Conservation (phyloP, 1,140 invertebrate species). For the Asobara japonica region DNA sequence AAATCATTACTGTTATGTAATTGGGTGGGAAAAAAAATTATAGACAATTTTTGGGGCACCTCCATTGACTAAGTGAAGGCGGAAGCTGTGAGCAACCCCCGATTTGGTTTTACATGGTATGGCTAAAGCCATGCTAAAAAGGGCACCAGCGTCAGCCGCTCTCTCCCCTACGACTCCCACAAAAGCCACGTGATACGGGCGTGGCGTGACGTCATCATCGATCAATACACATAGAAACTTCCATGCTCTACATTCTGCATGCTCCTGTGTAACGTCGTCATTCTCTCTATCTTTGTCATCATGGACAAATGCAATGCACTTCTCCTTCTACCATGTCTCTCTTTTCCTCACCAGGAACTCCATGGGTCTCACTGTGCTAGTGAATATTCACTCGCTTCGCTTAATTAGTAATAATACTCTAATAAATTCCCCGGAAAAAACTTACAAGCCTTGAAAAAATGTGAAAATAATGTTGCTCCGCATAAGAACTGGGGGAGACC, state of each 20-base stretch:
- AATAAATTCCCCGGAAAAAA: no score
- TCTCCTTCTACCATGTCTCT: slow-evolving; percentile 32
- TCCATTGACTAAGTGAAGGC: not conserved
- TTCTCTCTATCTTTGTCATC: not conserved
- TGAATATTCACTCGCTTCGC: no score
- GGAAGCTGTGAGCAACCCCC: slow-evolving; percentile 22
- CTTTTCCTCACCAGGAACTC: no score
- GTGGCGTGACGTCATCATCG: slow-evolving; percentile 64
- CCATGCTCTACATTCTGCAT: slow-evolving; percentile 26
- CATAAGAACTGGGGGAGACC: no score
- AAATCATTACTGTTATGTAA: no score
- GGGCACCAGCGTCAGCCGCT: slow-evolving; percentile 42
- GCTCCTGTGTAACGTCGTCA: not conserved
- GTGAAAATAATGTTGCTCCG: no score
- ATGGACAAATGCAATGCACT: slow-evolving; percentile 5
- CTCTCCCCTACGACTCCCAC: not conserved
- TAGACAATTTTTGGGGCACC: not conserved
- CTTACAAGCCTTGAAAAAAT: no score
- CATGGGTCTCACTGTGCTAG: no score
- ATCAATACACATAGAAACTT: slow-evolving; percentile 61
- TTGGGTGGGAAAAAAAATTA: not conserved
- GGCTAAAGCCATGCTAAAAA: slow-evolving; percentile 13
- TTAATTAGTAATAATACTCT: no score
- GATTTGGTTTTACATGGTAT: slow-evolving; percentile 23
- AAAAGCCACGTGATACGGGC: slow-evolving; percentile 64